Conservation (phyloP, 1,140 invertebrate species). For the Brachionus rubens region DNA sequence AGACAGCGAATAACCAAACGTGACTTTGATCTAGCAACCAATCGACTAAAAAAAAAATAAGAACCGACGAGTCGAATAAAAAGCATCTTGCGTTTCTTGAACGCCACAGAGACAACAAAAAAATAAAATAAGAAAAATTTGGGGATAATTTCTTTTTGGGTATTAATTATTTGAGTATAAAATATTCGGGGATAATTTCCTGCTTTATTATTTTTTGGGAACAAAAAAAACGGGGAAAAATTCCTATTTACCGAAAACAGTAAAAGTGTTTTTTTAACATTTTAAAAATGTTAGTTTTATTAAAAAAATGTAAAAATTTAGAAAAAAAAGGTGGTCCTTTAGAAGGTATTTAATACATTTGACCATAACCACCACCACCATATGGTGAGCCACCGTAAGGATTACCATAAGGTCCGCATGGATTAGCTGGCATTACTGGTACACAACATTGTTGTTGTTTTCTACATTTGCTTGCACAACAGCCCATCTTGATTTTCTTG, state of each 20-base stretch:
- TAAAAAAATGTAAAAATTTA: too few relatives aligned
- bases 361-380: neutral
- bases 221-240: too few relatives aligned
- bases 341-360: slow-evolving; percentile 4
- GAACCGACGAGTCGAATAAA: slow-evolving; percentile 1
- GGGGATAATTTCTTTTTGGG: too few relatives aligned
- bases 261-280: too few relatives aligned
- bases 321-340: too few relatives aligned
- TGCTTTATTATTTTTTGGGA: too few relatives aligned
- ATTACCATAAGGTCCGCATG: neutral
- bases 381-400: slow-evolving; percentile 1
- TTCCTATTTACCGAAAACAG: too few relatives aligned
- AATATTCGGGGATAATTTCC: slow-evolving; percentile 16
- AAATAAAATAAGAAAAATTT: too few relatives aligned
- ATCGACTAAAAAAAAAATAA: slow-evolving; percentile 22
- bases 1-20: neutral
- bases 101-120: neutral
- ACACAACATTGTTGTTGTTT: neutral
- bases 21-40: neutral
- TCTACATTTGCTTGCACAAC: slow-evolving; percentile 22
- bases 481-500: slow-evolving; percentile 6
- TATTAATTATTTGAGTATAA: too few relatives aligned
- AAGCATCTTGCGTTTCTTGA: neutral
- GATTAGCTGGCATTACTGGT: slow-evolving; percentile 12
- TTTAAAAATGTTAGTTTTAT: too few relatives aligned